These are phyloP conservation scores for Microctonus hyperodae DNA, from an alignment of 2,888 invertebrate species.

Conservation along the genomic window DNA sequence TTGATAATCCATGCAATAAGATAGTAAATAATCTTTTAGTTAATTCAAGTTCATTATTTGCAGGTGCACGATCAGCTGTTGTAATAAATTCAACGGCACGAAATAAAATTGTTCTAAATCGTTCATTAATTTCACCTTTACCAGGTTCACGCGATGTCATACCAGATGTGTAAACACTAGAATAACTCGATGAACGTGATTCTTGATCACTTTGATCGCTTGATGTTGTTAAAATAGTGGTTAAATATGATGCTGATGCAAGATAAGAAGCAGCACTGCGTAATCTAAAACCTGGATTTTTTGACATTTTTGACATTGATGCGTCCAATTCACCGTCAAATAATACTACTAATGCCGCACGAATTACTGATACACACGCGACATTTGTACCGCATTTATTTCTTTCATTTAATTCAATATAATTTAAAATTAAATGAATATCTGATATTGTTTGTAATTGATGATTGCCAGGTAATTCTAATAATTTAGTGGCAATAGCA, in stretches of 20 bases:
- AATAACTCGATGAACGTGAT: constrained; percentile 56
- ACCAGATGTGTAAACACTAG: constrained; percentile 48
- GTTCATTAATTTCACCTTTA: constrained; percentile 65
- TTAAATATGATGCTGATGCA: constrained; percentile 55
- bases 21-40: constrained; percentile 66
- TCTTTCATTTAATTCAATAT: constrained; percentile 63
- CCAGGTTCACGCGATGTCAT: constrained; percentile 51
- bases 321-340: constrained; percentile 67
- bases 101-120: constrained; percentile 65
- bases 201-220: constrained; percentile 61
- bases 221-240: constrained; percentile 58
- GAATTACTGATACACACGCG: constrained; percentile 60
- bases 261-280: constrained; percentile 59
- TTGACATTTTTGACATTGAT: constrained; percentile 59
- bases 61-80: constrained; percentile 51
- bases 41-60: constrained; percentile 60
- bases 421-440: constrained; percentile 68
- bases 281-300: constrained; percentile 55
- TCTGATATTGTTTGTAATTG: constrained; percentile 66
- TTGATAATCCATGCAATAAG: constrained; percentile 63
- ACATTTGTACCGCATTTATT: constrained; percentile 55
- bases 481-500: constrained; percentile 58
- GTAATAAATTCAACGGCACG: constrained; percentile 67
- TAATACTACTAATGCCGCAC: constrained; percentile 67
- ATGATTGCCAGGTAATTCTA: constrained; percentile 62